These are phyloP conservation scores for Zalophus californianus DNA, from an alignment of 2,797 vertebrate species.

Conservation along the genomic window DNA sequence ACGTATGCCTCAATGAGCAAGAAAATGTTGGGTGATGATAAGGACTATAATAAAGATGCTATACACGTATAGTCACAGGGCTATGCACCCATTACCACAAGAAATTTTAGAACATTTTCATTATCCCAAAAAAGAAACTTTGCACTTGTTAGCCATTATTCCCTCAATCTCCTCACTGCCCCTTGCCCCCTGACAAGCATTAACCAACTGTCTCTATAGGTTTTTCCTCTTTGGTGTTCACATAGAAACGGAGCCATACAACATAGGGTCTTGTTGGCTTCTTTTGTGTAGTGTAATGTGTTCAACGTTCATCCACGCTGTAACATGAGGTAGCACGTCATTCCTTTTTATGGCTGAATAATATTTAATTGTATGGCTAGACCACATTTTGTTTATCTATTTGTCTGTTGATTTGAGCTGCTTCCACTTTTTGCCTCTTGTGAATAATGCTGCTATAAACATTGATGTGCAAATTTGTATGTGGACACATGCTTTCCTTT, in stretches of 20 bases:
- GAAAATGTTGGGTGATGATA: not conserved
- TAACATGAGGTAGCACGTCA: not conserved
- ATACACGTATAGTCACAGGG: not conserved
- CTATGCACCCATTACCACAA: not conserved
- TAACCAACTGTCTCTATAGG: not conserved
- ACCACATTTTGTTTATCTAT: not conserved
- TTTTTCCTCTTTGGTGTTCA: not conserved
- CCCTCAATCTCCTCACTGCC: rapidly evolving
- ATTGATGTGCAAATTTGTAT: not conserved
- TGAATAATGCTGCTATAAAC: not conserved
- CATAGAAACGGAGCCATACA: not conserved
- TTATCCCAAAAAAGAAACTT: not conserved
- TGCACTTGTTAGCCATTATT: not conserved
- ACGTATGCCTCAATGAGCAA: not conserved
- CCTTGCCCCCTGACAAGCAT: not conserved
- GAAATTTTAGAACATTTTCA: not conserved
- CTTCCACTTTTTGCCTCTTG: not conserved
- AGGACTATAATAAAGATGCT: not conserved
- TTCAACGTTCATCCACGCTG: not conserved
- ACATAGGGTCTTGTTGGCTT: too few relatives aligned
- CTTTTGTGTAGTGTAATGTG: not conserved
- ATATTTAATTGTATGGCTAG: not conserved
- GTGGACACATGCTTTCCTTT: not conserved
- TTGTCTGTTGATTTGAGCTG: not conserved
- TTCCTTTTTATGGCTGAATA: not conserved